Percentiles rank a stretch among this genome's conserved stretches.
These are phyloP conservation scores for Thera britannica DNA, from an alignment of 2,888 invertebrate genomes.

Conservation along the genomic window DNA sequence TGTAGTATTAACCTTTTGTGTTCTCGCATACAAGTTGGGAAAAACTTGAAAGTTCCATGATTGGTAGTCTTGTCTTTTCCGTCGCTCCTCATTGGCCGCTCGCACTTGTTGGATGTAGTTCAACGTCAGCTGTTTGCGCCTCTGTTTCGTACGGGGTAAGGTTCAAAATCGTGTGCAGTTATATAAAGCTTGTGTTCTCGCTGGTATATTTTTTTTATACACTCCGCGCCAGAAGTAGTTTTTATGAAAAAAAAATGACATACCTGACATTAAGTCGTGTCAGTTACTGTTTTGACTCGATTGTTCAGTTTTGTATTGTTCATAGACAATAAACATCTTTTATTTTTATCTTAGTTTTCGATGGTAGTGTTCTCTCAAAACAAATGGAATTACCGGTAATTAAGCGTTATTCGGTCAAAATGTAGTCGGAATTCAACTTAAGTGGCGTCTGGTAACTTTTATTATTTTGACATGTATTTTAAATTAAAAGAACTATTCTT, in stretches of 20 bases:
- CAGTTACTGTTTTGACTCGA: no score
- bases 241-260: neutral
- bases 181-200: neutral
- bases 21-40: constrained; percentile 92
- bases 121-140: constrained; percentile 72
- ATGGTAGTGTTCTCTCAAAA: no score
- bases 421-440: no score
- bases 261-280: no score
- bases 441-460: no score
- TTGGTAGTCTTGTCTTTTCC: constrained; percentile 75
- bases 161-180: constrained; percentile 11
- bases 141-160: constrained; percentile 45
- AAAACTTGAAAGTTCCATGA: constrained; percentile 94
- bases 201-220: neutral
- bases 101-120: constrained; percentile 79
- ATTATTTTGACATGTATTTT: no score
- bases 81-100: constrained; percentile 69
- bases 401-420: no score
- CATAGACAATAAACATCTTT: no score
- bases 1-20: constrained; percentile 88
- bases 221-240: neutral
- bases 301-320: no score
- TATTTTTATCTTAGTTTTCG: no score
- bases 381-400: no score
- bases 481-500: no score